Percentiles rank a stretch among this genome's conserved stretches.
phyloP scores from a whole-genome alignment of 2,797 vertebrate genomes.

The Apogon hyalosoma region DNA sequence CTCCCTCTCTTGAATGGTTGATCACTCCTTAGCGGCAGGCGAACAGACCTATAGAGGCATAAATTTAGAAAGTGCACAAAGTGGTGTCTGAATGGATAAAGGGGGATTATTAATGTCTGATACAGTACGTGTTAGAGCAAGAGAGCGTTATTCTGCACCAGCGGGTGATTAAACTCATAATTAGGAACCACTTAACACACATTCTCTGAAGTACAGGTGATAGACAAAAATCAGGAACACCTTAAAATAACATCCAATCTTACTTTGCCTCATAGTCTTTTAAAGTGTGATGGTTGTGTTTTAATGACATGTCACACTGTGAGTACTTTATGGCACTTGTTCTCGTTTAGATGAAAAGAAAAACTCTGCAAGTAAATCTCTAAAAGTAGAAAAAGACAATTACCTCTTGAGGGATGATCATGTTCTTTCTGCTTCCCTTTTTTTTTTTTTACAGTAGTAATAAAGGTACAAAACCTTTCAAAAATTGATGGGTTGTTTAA shows the following conservation, averaged over 20 bases:
- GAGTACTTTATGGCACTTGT: too few relatives aligned
- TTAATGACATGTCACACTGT: too few relatives aligned
- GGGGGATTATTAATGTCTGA: slow-evolving; percentile 58
- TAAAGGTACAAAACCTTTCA: too few relatives aligned
- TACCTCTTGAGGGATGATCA: too few relatives aligned
- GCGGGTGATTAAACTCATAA: slow-evolving; percentile 50
- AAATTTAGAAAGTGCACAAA: slow-evolving; percentile 46
- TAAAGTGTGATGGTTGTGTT: too few relatives aligned
- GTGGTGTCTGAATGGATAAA: slow-evolving; percentile 45
- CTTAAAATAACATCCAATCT: background rate
- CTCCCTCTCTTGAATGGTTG: slow-evolving; percentile 59
- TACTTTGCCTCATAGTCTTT: too few relatives aligned
- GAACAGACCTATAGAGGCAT: slow-evolving; percentile 50
- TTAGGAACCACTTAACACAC: slow-evolving; percentile 17
- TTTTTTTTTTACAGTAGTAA: too few relatives aligned
- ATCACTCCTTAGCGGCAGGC: slow-evolving; percentile 52
- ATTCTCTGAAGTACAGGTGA: slow-evolving; percentile 8
- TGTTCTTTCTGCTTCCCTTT: too few relatives aligned
- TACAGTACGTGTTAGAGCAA: slow-evolving; percentile 30
- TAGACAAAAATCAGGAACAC: slow-evolving; percentile 12
- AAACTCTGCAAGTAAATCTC: too few relatives aligned
- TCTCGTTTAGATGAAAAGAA: too few relatives aligned
- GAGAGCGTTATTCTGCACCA: slow-evolving; percentile 52
- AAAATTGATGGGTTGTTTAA: too few relatives aligned
- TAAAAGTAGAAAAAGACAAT: too few relatives aligned